Conservation (phyloP, 2,888 invertebrate species). For the Isoperla grammatica region DNA sequence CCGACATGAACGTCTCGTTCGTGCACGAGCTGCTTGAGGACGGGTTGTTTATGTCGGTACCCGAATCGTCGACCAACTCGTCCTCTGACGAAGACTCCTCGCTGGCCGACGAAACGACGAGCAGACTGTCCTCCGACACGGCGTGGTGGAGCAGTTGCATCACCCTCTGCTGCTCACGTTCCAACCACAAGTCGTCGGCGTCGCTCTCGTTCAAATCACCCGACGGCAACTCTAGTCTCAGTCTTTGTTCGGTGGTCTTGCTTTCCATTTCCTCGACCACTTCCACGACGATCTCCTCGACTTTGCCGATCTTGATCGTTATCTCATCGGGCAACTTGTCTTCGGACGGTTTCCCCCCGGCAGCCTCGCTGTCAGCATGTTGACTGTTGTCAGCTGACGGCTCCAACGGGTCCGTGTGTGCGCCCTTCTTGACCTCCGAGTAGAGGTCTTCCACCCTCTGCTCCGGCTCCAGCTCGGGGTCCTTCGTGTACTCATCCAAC, state of each 20-base stretch:
- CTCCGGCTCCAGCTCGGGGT: neutral
- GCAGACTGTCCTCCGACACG: conserved; percentile 39
- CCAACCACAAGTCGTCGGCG: conserved; percentile 6
- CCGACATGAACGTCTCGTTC: neutral
- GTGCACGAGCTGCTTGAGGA: conserved; percentile 17
- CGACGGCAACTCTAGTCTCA: neutral
- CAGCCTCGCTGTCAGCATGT: too few species aligned
- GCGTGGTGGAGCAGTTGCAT: conserved; percentile 23
- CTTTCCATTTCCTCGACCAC: conserved; percentile 13
- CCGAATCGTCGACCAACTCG: conserved; percentile 26
- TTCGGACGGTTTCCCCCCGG: too few species aligned
- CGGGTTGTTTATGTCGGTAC: conserved; percentile 29
- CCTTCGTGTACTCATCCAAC: conserved; percentile 29
- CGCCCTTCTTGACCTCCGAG: conserved; percentile 4
- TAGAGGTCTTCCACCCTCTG: conserved; percentile 10
- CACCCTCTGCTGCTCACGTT: conserved; percentile 16
- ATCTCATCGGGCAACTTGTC: too few species aligned
- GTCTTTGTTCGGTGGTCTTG: conserved; percentile 8
- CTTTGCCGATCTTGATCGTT: too few species aligned
- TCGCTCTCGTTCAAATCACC: neutral
- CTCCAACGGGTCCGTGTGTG: too few species aligned
- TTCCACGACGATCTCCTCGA: neutral
- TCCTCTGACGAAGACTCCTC: conserved; percentile 21
- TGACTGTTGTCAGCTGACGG: too few species aligned
- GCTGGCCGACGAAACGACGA: conserved; percentile 40